Evolutionary conservation across 2,888 invertebrate genomes (phyloP), one percentile per base, ranked within the genome.

Genomic region (Apomyelois bistriatella): DNA sequence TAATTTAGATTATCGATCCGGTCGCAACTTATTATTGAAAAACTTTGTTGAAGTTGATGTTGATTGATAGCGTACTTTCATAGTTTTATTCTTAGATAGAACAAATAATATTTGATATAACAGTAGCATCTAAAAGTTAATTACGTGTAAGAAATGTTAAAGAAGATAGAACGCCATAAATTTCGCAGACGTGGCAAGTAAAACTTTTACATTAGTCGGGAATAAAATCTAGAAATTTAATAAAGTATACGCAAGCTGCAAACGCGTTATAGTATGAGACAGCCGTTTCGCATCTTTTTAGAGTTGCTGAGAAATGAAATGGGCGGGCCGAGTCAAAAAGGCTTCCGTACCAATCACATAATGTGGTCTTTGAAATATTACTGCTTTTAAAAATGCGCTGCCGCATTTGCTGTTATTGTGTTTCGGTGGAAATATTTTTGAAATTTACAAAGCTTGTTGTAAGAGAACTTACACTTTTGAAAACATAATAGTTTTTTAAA

Each of bases 301-400:
- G 53, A 67, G 66, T 65, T 66, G 70, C 72, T 68, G 69, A 69
- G 68, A 75, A 72, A 74, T 74, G 72, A 70, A 71, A 69, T 42
- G 57, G 58, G 55, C 57, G 64, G 65, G 65, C 50, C 56, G 64
- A 66, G 65, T 77, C 72, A 70, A 76, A 72, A 75, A 74, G 75
- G 73, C 74, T 71, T 66, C 70, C 62, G 32, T 37, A 22, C 67
- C 70, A 74, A 78, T 75, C 72, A 73, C 68, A 68, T 73, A 73
- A 73, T 69, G 70, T 71, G 71, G 68, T 62, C 65, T 65, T 64
- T 64, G 65, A 72, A 71, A 74, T 72, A 74, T 75, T 68, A 70
- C 67, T 57, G 62, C 65, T 56, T 62, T 63, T 64, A 61, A 66
- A 68, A 43, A 43, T 52, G 43, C 28, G 13, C 41, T 30, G 38